These are phyloP conservation scores for Apodemus sylvaticus DNA, from an alignment of 2,113 vertebrate species.

Conservation along the genomic window DNA sequence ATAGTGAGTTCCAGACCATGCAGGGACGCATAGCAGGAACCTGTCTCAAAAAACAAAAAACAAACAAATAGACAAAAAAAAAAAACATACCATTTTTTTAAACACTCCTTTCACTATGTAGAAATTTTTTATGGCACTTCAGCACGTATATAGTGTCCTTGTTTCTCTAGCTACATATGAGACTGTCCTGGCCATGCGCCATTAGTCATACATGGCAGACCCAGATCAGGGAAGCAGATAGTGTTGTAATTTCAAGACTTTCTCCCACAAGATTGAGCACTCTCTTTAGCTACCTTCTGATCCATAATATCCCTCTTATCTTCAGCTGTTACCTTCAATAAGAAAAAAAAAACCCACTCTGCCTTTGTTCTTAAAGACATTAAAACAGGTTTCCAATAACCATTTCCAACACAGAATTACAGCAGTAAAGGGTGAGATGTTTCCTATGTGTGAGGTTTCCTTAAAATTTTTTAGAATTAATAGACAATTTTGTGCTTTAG, in stretches of 20 bases:
- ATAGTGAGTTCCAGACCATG: neutral
- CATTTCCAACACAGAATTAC: neutral
- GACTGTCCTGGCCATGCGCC: neutral
- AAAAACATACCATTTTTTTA: neutral
- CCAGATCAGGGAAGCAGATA: neutral
- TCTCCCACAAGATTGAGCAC: neutral
- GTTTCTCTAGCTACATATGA: neutral
- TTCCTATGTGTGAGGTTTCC: constrained; percentile 1
- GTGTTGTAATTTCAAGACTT: neutral
- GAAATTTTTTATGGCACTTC: neutral
- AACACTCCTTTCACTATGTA: neutral
- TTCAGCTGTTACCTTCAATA: neutral
- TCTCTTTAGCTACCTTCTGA: neutral
- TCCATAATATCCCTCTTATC: neutral
- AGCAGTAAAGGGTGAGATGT: constrained; percentile 6
- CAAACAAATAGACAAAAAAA: neutral
- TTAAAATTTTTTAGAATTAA: constrained; percentile 40
- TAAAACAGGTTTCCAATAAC: neutral
- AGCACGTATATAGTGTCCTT: neutral
- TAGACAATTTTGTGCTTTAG: constrained; percentile 36
- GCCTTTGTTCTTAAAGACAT: neutral
- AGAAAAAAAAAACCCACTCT: neutral
- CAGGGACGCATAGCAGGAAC: neutral
- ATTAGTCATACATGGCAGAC: neutral
- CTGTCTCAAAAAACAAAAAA: neutral